Conservation (phyloP, 2,797 vertebrate species). For the Enteromius argenteus region DNA sequence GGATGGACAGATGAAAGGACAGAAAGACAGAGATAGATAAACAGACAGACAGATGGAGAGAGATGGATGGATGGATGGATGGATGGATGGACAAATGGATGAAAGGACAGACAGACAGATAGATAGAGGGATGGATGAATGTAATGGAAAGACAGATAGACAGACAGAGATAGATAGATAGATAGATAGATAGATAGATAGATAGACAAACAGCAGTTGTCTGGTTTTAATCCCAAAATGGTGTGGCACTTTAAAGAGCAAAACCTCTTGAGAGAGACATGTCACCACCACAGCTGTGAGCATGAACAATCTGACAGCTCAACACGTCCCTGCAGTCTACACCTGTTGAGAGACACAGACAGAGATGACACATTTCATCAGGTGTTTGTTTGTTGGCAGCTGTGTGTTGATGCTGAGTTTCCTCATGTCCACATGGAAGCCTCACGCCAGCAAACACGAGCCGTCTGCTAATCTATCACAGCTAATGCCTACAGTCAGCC, state of each 20-base stretch:
- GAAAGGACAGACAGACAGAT: background rate
- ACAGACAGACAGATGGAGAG: too few relatives aligned
- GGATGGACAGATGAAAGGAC: too few relatives aligned
- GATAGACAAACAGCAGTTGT: background rate
- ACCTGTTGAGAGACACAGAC: constrained; percentile 42
- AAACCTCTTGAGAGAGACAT: constrained; percentile 28
- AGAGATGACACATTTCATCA: constrained; percentile 49
- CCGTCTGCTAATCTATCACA: constrained; percentile 42
- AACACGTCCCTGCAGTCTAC: constrained; percentile 27
- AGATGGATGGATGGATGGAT: too few relatives aligned
- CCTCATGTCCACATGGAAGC: constrained; percentile 23
- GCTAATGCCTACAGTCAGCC: constrained; percentile 36
- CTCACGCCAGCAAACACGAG: constrained; percentile 29
- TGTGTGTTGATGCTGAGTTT: constrained; percentile 25
- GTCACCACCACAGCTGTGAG: constrained; percentile 38
- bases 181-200: too few relatives aligned
- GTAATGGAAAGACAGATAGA: background rate
- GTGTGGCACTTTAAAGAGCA: constrained; percentile 10
- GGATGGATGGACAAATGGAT: background rate
- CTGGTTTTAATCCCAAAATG: background rate
- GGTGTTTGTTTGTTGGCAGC: constrained; percentile 46
- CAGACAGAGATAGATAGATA: too few relatives aligned
- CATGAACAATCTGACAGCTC: constrained; percentile 44
- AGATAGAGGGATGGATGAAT: background rate
- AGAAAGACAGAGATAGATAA: background rate